Evolutionary conservation across 1,140 invertebrate genomes (phyloP), one percentile per base, ranked within the genome.

Genomic region (Drosophila lacertosa): DNA sequence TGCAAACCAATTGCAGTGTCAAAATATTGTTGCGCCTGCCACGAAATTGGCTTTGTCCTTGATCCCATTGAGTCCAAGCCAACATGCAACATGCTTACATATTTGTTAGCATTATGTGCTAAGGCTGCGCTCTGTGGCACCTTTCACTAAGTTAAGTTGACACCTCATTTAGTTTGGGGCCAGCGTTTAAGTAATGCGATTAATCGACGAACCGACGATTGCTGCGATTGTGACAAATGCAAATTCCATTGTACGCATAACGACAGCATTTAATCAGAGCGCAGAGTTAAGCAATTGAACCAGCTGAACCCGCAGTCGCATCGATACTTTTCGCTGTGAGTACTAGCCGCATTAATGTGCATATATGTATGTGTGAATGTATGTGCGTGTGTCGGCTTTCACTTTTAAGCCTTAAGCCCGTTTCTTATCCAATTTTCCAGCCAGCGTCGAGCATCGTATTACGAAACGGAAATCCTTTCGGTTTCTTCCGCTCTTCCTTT

Each of bases 391-490:
- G 68, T 88, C 69, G 77, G 65, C 78, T 86, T 86, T 86, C 81
- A 74, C 82, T 86, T 86, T 80, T 86, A 67, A 69, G 65, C 62
- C 74, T 66, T 18, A 10, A 29, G 57, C 55, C 47, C 45, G 48
- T 58, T 69, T 75, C 74, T 71, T 66, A 64, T 39, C 40, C 68
- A 75, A 69, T 66, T 74, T 63, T 54, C 44, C 58, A 66, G 53
- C 18, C 32, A 39, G n/a, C 35, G 16, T 51, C 37, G 45, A 74
- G 70, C 60, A 75, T 84, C 75, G 59, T 54, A 84, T 83, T 83
- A 76, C 80, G 59, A 47, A 71, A 71, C 83, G 83, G 86, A 89
- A 89, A 86, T 89, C 77, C 81, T 89, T 89, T 89, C 81, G 69
- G 64, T 89, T 89, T 82, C 81, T 60, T 76, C 65, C 74, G 82